Evolutionary conservation across 2,797 vertebrate genomes (phyloP), one percentile per base, ranked within the genome.

Genomic region (Myioborus miniatus): DNA sequence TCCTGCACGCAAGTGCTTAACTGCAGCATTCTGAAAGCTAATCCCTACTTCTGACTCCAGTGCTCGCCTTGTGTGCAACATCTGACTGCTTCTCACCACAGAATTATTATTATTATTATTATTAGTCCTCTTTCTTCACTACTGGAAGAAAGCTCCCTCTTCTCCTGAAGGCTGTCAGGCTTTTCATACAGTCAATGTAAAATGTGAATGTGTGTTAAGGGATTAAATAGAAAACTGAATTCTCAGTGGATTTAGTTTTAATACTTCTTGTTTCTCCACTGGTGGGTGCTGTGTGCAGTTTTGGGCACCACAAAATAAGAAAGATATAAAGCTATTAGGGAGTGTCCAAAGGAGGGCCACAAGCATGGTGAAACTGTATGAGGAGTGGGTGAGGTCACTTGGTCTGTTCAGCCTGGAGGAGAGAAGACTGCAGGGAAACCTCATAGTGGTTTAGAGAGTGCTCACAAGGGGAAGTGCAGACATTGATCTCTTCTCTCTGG

Each of bases 281-380:
- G 52, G 13, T 47, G 30, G 58, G 30, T 64, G 34, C 52, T 90
- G 26, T 23, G 11, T 71, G 34, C 16, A 11, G 46, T 41, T 78
- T 43, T 59, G 34, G 41, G 46, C 15, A 50, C 12, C 58, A 63
- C n/a, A 58, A 6, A 26, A 8, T 50, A 50, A 56, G 34, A 39
- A 46, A 34, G 29, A 19, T 24, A 13, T 2, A 39, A 70, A 63
- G 12, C 14, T 37, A 8, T 76, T 50, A 30, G 43, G 32, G 30
- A 44, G 19, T 22, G 34, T 52, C 34, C 52, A 59, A 17, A 71
- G 26, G 39, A 70, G 18, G 15, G 21, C 59, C 41, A 34, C 3
- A 2, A 60, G 24, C 9, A 27, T 32, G n/a, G 29, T 22, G 58
- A 52, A 47, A 18, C n/a, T 0, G 0, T 6, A 2, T 41, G 34